A percentile compares a stretch with the other conserved stretches of the same genome.
Evolutionary conservation across 2,888 invertebrate species (phyloP).

Genomic region (Trissolcus brochymenae): DNA sequence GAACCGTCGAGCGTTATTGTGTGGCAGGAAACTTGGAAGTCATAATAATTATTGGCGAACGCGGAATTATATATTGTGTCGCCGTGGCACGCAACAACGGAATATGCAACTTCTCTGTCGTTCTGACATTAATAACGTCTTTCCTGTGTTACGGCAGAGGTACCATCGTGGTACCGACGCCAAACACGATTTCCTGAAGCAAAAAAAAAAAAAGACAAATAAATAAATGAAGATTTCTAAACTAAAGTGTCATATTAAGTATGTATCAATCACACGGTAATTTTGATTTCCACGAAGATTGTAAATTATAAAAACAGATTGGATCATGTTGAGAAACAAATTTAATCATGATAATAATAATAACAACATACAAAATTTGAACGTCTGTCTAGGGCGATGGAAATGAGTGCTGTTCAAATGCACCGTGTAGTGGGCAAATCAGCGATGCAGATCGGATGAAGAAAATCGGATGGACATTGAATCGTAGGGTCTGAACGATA

Average conservation of each 20-base stretch:
- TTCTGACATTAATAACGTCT: constrained; percentile 73
- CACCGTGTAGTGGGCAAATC: no score
- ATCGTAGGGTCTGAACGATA: constrained; percentile 16
- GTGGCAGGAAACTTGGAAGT: constrained; percentile 68
- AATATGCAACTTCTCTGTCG: constrained; percentile 68
- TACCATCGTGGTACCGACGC: constrained; percentile 72
- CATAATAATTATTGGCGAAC: constrained; percentile 75
- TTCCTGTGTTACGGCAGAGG: constrained; percentile 65
- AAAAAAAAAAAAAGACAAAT: no score
- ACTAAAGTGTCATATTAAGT: constrained; percentile 60
- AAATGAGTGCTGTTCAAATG: constrained; percentile 44
- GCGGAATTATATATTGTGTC: constrained; percentile 74
- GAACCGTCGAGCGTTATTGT: constrained; percentile 61
- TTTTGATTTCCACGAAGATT: no score
- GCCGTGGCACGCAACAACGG: constrained; percentile 63
- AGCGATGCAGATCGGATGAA: constrained; percentile 48
- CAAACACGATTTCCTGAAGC: constrained; percentile 66
- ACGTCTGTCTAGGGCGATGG: neutral
- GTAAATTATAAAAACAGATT: no score
- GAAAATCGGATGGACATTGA: constrained; percentile 32
- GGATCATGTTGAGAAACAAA: no score
- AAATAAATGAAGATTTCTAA: constrained; percentile 46
- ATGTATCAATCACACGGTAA: neutral
- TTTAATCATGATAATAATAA: no score
- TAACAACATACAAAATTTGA: no score